Evolutionary conservation across 2,113 vertebrate genomes (phyloP), one percentile per base, ranked within the genome.

Genomic region (Misgurnus anguillicaudatus): DNA sequence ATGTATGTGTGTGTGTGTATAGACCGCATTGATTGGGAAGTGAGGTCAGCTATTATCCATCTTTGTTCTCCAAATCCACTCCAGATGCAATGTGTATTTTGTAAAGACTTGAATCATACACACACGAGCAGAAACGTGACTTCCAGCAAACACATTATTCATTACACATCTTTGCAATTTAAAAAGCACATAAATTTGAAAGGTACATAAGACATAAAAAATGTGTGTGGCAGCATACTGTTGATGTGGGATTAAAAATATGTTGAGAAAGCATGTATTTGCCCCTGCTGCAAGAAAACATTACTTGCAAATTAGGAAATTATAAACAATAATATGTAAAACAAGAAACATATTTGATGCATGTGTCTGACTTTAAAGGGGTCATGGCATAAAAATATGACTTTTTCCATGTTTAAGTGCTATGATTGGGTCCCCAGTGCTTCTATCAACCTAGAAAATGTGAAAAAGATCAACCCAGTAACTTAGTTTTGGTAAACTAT

Each of bases 11-110:
- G 51, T 16, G 21, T 72, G 65, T 75, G 68, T 19, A 48, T 9
- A 31, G 16, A 47, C 14, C 67, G 36, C 38, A 67, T 73, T 78
- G 73, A 80, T 68, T 41, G 58, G 62, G 80, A 86, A 14, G 13
- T 11, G 3, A 39, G 41, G 83, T 78, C 64, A 85, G 21, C 51
- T 61, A 60, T 75, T 81, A 78, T 85, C 62, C 41, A 55, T 83
- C 42, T 62, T 45, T 69, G 19, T 75, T 53, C 42, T 75, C 42
- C 42, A 86, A 86, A 86, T 85, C 61, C 31, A 51, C 36, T 83
- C 81, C 80, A 86, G 81, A 87, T 88, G 85, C 74, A 57, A 79
- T 14, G 68, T 65, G 19, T 21, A 62, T 80, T 24, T 75, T 75
- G 31, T 64, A 42, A 24, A 82, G 73, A 69, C 17, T 10, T 19